Conservation (phyloP, 2,113 vertebrate species). For the Mungos mungo region DNA sequence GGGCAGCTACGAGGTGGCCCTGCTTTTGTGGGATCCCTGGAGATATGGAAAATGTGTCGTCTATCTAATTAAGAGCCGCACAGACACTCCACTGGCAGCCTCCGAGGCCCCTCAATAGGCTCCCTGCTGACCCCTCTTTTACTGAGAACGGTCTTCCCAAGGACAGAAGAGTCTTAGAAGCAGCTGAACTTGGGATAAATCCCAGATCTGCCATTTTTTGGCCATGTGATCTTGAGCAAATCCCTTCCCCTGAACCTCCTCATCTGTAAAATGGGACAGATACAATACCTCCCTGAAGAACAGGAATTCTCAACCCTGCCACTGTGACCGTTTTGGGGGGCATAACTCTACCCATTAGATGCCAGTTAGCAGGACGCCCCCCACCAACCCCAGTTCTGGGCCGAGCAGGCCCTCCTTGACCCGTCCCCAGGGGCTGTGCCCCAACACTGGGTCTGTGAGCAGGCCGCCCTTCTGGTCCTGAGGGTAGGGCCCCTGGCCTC, state of each 20-base stretch:
- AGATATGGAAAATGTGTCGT: background rate
- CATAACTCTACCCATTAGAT: background rate
- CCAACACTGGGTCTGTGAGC: background rate
- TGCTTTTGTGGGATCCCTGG: background rate
- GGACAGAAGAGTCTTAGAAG: background rate
- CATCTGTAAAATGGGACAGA: background rate
- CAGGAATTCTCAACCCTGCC: no score
- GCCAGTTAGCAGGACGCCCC: background rate
- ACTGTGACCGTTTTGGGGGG: background rate
- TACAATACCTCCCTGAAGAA: background rate
- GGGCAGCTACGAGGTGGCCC: background rate
- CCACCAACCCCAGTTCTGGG: background rate
- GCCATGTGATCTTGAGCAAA: background rate
- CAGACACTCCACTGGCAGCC: background rate
- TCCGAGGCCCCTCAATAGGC: rapidly evolving
- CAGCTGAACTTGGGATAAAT: background rate
- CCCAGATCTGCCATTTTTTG: background rate
- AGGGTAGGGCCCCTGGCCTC: background rate
- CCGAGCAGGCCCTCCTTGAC: background rate
- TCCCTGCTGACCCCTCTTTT: no score
- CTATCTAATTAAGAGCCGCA: background rate
- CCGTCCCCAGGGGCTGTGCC: background rate
- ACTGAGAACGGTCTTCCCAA: background rate
- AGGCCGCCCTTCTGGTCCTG: background rate
- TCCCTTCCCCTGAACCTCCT: background rate